These are phyloP conservation scores for Lipophrys pholis DNA, from an alignment of 2,113 vertebrate species.

Conservation along the genomic window DNA sequence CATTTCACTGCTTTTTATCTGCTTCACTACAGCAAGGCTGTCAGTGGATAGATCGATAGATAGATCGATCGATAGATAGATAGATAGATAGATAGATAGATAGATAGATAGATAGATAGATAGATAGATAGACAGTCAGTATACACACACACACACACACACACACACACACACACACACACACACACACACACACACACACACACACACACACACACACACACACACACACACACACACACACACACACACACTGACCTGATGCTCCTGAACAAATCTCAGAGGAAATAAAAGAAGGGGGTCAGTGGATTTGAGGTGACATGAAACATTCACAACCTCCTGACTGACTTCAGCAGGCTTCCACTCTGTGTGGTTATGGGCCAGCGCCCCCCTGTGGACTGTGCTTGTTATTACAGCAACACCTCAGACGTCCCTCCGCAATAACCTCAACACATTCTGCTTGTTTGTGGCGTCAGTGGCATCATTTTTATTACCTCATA, in stretches of 20 bases:
- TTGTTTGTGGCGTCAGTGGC: too few relatives aligned
- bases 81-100: too few relatives aligned
- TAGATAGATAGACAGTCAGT: too few relatives aligned
- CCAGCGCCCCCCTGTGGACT: conserved; percentile 77
- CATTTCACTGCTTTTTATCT: background rate
- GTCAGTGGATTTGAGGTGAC: conserved; percentile 73
- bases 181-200: conserved; percentile 8
- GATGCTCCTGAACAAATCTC: conserved; percentile 58
- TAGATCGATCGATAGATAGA: background rate
- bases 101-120: conserved; percentile 12
- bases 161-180: background rate
- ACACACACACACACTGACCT: conserved; percentile 35
- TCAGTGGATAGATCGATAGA: background rate
- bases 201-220: conserved; percentile 17
- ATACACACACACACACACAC: too few relatives aligned
- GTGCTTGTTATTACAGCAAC: conserved; percentile 68
- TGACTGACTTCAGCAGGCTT: conserved; percentile 36
- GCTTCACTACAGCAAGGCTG: background rate
- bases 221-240: background rate
- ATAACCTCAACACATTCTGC: conserved; percentile 13
- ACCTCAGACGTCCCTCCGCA: conserved; percentile 34
- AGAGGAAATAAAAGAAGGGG: conserved; percentile 73
- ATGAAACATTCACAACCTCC: conserved; percentile 80
- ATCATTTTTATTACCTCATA: background rate
- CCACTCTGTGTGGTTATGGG: conserved; percentile 36